These are phyloP conservation scores for Phorcus lineatus DNA, from an alignment of 2,888 invertebrate species.

Conservation along the genomic window DNA sequence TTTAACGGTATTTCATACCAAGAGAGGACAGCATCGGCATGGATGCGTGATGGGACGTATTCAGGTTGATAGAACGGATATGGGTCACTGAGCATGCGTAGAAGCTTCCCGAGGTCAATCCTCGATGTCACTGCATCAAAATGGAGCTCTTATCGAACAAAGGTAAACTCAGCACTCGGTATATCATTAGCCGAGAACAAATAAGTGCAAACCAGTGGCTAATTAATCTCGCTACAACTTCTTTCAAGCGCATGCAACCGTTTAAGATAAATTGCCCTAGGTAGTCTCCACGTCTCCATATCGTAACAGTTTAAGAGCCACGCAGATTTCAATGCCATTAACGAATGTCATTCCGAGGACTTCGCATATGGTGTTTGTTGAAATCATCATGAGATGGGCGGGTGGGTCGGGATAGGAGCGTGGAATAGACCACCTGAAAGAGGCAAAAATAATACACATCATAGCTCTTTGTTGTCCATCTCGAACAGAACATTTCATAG, in stretches of 20 bases:
- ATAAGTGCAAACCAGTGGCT: constrained; percentile 27
- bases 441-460: too few relatives aligned
- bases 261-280: constrained; percentile 21
- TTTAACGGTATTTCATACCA: too few relatives aligned
- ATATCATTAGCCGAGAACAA: constrained; percentile 29
- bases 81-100: neutral
- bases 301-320: neutral
- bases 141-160: constrained; percentile 17
- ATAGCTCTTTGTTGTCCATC: too few relatives aligned
- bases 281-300: neutral
- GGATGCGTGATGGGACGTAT: neutral
- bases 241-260: constrained; percentile 20
- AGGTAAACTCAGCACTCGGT: neutral
- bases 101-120: constrained; percentile 4
- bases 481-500: too few relatives aligned
- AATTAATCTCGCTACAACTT: constrained; percentile 19
- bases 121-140: neutral
- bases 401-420: too few relatives aligned
- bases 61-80: constrained; percentile 13
- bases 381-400: too few relatives aligned
- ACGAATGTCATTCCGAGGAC: neutral
- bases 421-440: too few relatives aligned
- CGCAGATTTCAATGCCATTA: neutral
- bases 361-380: neutral
- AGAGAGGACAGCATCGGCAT: too few relatives aligned